Conservation (phyloP, 30 jellyfish, hydroid and myxozoan species). For the Catostylus mosaicus region DNA sequence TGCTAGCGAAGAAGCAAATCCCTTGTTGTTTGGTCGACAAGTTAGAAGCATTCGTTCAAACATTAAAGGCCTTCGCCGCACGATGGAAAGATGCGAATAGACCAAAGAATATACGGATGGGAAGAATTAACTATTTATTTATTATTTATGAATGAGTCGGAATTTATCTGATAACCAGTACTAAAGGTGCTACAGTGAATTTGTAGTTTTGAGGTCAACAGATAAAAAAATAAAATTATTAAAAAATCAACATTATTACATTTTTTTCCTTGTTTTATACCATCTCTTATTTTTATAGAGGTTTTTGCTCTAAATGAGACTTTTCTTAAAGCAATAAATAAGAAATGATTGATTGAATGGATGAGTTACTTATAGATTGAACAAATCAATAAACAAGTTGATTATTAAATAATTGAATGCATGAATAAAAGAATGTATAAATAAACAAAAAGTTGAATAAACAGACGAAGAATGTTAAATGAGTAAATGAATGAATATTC, state of each 20-base stretch:
- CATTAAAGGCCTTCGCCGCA: conserved; percentile 44
- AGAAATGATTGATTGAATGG: not conserved
- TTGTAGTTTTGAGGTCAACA: not conserved
- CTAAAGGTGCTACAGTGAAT: not conserved
- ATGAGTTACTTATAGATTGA: not conserved
- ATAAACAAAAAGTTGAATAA: no score
- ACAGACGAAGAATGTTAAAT: not conserved
- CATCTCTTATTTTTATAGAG: not conserved
- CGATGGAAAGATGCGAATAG: conserved; percentile 56
- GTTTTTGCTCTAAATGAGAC: not conserved
- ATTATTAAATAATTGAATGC: not conserved
- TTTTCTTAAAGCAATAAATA: not conserved
- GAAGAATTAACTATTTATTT: not conserved
- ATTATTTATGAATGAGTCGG: not conserved
- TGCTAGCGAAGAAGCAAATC: conserved; percentile 18
- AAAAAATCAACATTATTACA: not conserved
- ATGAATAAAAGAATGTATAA: not conserved
- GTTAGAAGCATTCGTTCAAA: conserved; percentile 57
- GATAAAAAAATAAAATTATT: not conserved
- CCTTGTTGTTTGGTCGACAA: conserved; percentile 18
- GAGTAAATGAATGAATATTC: not conserved
- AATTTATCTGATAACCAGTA: not conserved
- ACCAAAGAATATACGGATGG: not conserved
- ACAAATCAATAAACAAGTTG: not conserved
- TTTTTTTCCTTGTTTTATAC: no score